Base-by-base conservation (phyloP, 2,888 invertebrate species). In the Bombylius major region DNA sequence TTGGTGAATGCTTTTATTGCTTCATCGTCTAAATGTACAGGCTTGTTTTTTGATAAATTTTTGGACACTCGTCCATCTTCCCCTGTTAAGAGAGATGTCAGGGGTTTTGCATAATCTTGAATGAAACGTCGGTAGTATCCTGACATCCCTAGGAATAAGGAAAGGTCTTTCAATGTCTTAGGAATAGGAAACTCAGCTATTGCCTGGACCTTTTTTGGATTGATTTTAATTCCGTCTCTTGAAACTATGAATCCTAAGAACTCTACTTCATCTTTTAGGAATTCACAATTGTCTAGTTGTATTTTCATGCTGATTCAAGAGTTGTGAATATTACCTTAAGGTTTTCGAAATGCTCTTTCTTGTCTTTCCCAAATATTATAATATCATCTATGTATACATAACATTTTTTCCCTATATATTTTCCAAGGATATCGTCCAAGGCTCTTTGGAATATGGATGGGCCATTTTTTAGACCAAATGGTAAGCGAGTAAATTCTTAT, bases 191-290 rank as follows among this genome's bases (percentile, higher is more conserved):
- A 62, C 31, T 60, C 58, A 48, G 53, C 31, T 7, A 64, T 61
- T n/a, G 61, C 58, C 45, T 57, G 31, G 11, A 63, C 58, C 57
- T 63, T 64, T 45, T 58, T 36, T 5, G 62, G 62, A 51, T 66
- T 61, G 8, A 66, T 6, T 23, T 23, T 23, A 23, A 23, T 23
- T 23, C 3, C 23, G 23, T 23, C 23, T 3, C 2, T 23, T 23
- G 61, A 62, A 39, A 62, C 57, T 7, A 67, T 52, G 53, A 68
- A 68, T 9, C 69, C 69, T 36, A 71, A 59, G 55, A 63, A 70
- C 39, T 64, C 62, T 3, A 70, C 64, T 53, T 62, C 61, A 36
- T 62, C 63, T 48, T 55, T 57, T 13, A 68, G 58, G 57, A 68
- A 67, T 58, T 66, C 61, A 11, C 55, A 51, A 31, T 51, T 55